These are phyloP conservation scores for Oncorhynchus mykiss DNA, from an alignment of 2,113 vertebrate genomes.

Conservation along the genomic window DNA sequence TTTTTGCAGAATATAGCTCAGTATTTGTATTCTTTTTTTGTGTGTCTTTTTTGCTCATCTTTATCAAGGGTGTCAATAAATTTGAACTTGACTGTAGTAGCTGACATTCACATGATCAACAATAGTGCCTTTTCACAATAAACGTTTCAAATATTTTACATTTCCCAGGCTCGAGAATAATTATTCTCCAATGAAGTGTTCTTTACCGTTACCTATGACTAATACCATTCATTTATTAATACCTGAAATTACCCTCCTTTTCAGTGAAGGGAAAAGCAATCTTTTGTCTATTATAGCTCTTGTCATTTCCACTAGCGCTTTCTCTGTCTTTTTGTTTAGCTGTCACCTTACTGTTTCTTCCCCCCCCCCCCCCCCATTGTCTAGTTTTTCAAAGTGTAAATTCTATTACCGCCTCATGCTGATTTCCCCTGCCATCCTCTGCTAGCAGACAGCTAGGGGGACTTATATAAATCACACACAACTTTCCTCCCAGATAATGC, in stretches of 20 bases:
- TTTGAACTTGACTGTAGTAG: too few species aligned
- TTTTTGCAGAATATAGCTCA: too few species aligned
- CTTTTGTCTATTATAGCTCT: not conserved
- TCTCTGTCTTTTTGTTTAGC: not conserved
- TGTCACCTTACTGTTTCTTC: not conserved
- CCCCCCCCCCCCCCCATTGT: not conserved
- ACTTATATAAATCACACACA: constrained; percentile 23
- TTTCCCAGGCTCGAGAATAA: too few species aligned
- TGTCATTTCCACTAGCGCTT: not conserved
- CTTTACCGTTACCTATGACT: not conserved
- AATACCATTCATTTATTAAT: not conserved
- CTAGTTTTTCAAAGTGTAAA: not conserved
- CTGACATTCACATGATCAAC: too few species aligned
- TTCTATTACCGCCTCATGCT: not conserved
- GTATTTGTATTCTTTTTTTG: too few species aligned
- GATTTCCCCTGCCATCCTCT: constrained; percentile 22
- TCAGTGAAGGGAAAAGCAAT: not conserved
- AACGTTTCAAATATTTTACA: too few species aligned
- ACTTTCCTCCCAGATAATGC: not conserved
- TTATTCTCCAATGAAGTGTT: too few species aligned
- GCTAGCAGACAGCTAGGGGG: constrained; percentile 15
- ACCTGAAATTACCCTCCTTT: not conserved
- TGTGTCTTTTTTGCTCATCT: too few species aligned
- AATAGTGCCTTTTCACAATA: too few species aligned
- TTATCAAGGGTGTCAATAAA: too few species aligned